phyloP scores from a whole-genome alignment of 2,888 invertebrate species.

The Sicus ferrugineus region DNA sequence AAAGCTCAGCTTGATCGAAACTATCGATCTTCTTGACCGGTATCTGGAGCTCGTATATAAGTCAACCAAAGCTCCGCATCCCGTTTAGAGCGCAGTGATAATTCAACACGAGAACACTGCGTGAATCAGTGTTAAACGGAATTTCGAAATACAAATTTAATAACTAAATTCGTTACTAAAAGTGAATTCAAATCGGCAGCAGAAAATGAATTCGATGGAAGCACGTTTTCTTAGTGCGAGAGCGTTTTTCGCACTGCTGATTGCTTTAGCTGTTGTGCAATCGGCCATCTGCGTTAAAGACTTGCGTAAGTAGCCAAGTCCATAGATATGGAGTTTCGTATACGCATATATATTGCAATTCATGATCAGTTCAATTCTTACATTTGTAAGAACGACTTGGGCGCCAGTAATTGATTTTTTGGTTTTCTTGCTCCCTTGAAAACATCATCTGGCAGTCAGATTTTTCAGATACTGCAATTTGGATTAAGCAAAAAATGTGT shows the following conservation, averaged over 20 bases:
- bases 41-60: slow-evolving; percentile 12
- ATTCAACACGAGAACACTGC: slow-evolving; percentile 44
- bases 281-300: slow-evolving; percentile 47
- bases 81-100: slow-evolving; percentile 45
- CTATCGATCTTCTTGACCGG: slow-evolving; percentile 23
- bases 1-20: slow-evolving; percentile 15
- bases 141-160: background rate
- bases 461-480: no score
- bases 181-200: no score
- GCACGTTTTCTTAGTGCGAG: background rate
- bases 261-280: slow-evolving; percentile 11
- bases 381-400: no score
- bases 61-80: slow-evolving; percentile 38
- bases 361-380: background rate
- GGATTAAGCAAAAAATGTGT: no score
- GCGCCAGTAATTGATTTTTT: no score
- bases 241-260: slow-evolving; percentile 14
- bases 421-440: no score
- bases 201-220: slow-evolving; percentile 12
- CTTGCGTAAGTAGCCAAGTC: slow-evolving; percentile 57
- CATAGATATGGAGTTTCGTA: background rate
- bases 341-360: slow-evolving; percentile 18
- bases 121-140: background rate
- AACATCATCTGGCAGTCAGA: no score
- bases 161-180: background rate